Conservation (phyloP, 2,888 invertebrate genomes). For the Xylota sylvarum region DNA sequence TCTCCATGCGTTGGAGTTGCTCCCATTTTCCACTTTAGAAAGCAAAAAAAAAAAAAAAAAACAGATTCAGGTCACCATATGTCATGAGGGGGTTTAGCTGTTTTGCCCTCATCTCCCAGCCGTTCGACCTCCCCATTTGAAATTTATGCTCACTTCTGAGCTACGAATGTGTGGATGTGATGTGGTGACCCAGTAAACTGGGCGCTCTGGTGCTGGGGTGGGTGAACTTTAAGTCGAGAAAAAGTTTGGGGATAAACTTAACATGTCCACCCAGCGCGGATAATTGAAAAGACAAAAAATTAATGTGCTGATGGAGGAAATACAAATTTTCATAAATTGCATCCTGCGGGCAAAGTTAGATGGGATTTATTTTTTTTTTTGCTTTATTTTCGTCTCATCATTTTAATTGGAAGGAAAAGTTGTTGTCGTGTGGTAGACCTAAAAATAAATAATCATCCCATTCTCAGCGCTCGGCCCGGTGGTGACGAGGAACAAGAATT, state of each 20-base stretch:
- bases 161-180: not conserved
- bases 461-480: slow-evolving; percentile 21
- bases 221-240: slow-evolving; percentile 39
- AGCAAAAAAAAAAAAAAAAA: slow-evolving; percentile 35
- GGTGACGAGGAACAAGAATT: slow-evolving; percentile 23
- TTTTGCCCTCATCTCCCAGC: slow-evolving; percentile 28
- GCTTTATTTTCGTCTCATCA: slow-evolving; percentile 23
- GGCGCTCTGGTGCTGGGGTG: slow-evolving; percentile 31
- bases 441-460: slow-evolving; percentile 66
- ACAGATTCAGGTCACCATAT: slow-evolving; percentile 66
- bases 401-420: slow-evolving; percentile 65
- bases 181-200: slow-evolving; percentile 58
- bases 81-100: slow-evolving; percentile 51
- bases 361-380: slow-evolving; percentile 24
- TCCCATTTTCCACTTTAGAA: slow-evolving; percentile 69
- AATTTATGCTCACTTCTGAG: slow-evolving; percentile 33
- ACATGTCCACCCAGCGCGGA: slow-evolving; percentile 26
- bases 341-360: slow-evolving; percentile 67
- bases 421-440: slow-evolving; percentile 47
- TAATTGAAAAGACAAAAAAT: slow-evolving; percentile 64
- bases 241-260: slow-evolving; percentile 23
- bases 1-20: slow-evolving; percentile 70
- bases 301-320: slow-evolving; percentile 46
- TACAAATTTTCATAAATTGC: slow-evolving; percentile 69
- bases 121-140: slow-evolving; percentile 45